Percentiles rank a stretch among this genome's conserved stretches.
These are phyloP conservation scores for Ophiothrix spiculata DNA, from an alignment of 35 echinoderm and acorn worm species.

Conservation along the genomic window DNA sequence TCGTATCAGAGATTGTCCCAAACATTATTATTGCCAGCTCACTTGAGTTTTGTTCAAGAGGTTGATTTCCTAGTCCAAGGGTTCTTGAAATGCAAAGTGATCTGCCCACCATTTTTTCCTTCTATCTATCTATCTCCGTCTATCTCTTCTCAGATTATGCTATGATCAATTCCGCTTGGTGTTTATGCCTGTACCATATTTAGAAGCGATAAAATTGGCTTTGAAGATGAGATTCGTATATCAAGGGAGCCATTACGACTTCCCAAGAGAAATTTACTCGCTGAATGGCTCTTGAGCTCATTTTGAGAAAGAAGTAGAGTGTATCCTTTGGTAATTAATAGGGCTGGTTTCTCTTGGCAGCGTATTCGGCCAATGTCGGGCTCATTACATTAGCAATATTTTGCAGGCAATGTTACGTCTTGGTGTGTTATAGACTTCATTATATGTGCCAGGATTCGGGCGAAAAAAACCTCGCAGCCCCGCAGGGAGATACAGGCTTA, in stretches of 20 bases:
- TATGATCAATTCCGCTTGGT: conserved; percentile 1
- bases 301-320: conserved; percentile 5
- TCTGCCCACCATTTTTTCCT: background rate
- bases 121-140: background rate
- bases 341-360: background rate
- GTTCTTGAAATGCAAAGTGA: conserved; percentile 6
- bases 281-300: conserved; percentile 7
- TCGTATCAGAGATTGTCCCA: background rate
- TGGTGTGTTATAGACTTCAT: conserved; percentile 8
- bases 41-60: conserved; percentile 4
- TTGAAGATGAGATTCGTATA: conserved; percentile 9
- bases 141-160: background rate
- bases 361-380: conserved; percentile 10
- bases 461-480: background rate
- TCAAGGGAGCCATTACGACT: conserved; percentile 3
- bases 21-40: conserved; percentile 9
- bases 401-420: conserved; percentile 1
- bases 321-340: conserved; percentile 13
- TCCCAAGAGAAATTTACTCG: background rate
- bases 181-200: conserved; percentile 9
- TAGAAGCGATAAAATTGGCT: conserved; percentile 15
- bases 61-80: background rate
- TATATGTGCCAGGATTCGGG: background rate
- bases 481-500: background rate
- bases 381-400: conserved; percentile 6